phyloP scores from a whole-genome alignment of 92 coral and sea anemone genomes.

The Epizoanthus scotinus region DNA sequence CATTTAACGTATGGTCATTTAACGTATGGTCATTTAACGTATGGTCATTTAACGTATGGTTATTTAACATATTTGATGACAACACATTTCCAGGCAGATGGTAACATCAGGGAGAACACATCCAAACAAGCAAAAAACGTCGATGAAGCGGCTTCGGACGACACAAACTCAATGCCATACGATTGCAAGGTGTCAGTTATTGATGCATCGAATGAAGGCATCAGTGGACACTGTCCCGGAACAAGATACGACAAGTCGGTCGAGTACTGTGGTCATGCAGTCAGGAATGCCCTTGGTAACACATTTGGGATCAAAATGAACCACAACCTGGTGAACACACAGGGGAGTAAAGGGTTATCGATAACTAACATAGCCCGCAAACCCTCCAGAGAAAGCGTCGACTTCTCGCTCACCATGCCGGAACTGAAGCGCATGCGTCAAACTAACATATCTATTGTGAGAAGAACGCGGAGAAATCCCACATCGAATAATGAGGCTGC shows the following conservation, averaged over 20 bases:
- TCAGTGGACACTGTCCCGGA: background rate
- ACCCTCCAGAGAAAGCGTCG: background rate
- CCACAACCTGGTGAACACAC: constrained; percentile 25
- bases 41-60: no score
- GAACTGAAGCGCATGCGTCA: constrained; percentile 73
- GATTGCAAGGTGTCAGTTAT: background rate
- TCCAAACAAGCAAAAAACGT: background rate
- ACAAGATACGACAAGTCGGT: constrained; percentile 24
- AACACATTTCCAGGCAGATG: constrained; percentile 8
- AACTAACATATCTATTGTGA: constrained; percentile 55
- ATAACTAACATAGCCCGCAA: background rate
- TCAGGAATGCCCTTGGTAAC: constrained; percentile 66
- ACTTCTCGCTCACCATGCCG: constrained; percentile 64
- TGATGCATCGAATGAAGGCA: background rate
- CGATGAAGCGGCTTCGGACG: background rate
- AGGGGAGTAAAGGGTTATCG: background rate
- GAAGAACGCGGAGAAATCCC: constrained; percentile 32
- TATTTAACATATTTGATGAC: background rate
- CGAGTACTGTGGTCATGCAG: constrained; percentile 75
- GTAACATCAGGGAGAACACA: background rate
- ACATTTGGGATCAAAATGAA: constrained; percentile 42
- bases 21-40: no score
- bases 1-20: no score
- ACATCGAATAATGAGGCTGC: background rate
- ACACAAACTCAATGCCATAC: background rate